phyloP scores from a whole-genome alignment of 2,113 vertebrate species.

The Pomatostomus ruficeps region DNA sequence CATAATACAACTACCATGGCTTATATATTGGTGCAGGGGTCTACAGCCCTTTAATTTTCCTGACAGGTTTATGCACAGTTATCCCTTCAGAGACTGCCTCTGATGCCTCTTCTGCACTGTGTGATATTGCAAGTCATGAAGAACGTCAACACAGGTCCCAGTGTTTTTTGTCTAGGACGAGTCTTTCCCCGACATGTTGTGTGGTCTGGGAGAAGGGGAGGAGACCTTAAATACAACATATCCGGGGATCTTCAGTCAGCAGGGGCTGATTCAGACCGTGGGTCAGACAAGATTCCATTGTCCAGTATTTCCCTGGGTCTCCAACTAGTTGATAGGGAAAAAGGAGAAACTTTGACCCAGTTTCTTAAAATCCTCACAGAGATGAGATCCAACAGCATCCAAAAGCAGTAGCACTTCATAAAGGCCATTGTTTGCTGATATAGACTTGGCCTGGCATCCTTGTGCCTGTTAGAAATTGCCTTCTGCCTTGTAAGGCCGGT shows the following conservation, averaged over 20 bases:
- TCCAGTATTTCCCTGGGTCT: background rate
- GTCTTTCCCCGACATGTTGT: background rate
- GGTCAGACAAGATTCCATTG: background rate
- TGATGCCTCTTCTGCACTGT: background rate
- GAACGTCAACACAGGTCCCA: background rate
- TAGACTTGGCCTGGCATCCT: slow-evolving; percentile 30
- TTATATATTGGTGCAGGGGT: slow-evolving; percentile 1
- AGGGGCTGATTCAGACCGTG: background rate
- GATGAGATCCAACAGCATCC: background rate
- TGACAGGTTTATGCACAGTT: slow-evolving; percentile 40
- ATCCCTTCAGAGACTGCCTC: background rate
- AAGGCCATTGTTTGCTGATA: slow-evolving; percentile 32
- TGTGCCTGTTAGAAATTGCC: background rate
- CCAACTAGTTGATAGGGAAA: background rate
- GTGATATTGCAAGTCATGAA: background rate
- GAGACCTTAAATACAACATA: background rate
- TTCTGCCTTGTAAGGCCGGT: background rate
- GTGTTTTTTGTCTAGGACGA: background rate
- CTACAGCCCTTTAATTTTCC: slow-evolving; percentile 29
- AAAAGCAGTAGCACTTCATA: slow-evolving; percentile 34
- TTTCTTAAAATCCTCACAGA: background rate
- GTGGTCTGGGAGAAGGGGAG: background rate
- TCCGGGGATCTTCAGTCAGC: background rate
- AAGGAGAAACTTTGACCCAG: background rate
- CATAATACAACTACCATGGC: background rate